Evolutionary conservation across 2,113 vertebrate genomes (phyloP).

Genomic region (Nycticryphes semicollaris): DNA sequence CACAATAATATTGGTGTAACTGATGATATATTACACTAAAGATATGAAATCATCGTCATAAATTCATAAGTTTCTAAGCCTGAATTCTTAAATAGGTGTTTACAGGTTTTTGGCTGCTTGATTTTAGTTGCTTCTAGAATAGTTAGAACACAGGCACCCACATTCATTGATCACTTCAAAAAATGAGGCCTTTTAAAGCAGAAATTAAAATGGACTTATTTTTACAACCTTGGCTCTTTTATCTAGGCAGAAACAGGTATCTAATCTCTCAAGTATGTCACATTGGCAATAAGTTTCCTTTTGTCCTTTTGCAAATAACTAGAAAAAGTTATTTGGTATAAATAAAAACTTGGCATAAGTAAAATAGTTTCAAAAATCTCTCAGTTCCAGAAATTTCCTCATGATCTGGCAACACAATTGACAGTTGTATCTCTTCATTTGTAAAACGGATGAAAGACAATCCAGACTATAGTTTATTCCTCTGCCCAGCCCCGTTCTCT

Average conservation of each 20-base stretch:
- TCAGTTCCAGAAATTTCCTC: neutral
- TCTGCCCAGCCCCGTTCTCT: fast-evolving
- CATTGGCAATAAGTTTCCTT: neutral
- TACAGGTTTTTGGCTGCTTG: neutral
- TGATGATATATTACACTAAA: neutral
- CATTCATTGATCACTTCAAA: neutral
- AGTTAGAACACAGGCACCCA: neutral
- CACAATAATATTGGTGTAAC: neutral
- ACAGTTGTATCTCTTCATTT: neutral
- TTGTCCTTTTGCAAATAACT: neutral
- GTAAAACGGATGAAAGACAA: neutral
- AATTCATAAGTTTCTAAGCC: neutral
- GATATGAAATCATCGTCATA: neutral
- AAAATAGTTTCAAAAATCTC: neutral
- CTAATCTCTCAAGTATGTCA: neutral
- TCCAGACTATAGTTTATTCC: neutral
- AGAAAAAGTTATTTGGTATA: neutral
- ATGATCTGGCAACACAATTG: neutral
- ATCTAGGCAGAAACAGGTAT: neutral
- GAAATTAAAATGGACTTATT: neutral
- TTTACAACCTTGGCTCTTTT: neutral
- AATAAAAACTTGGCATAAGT: neutral
- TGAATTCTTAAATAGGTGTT: neutral
- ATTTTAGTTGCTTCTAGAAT: neutral
- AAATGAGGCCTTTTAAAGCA: neutral